phyloP scores from a whole-genome alignment of 2,113 vertebrate genomes.

The Mus spicilegus region DNA sequence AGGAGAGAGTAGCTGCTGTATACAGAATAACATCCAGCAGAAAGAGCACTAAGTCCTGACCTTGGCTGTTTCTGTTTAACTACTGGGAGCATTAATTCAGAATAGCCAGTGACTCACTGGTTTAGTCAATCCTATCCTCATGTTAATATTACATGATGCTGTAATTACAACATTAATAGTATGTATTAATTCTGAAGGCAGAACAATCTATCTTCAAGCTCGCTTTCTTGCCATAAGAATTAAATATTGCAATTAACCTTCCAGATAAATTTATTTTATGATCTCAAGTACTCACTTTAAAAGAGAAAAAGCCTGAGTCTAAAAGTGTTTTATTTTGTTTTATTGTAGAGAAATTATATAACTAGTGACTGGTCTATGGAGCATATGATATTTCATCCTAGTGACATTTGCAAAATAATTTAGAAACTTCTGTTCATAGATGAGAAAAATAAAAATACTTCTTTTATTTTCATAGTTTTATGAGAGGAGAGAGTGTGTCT shows the following conservation, averaged over 20 bases:
- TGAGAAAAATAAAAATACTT: background rate
- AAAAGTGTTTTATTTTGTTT: background rate
- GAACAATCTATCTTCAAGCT: background rate
- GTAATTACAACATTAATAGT: background rate
- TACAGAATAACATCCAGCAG: conserved; percentile 53
- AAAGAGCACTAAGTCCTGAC: conserved; percentile 62
- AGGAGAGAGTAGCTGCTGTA: conserved; percentile 42
- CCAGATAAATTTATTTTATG: conserved; percentile 40
- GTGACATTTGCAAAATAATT: background rate
- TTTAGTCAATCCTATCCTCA: conserved; percentile 43
- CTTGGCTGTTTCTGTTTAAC: conserved; percentile 69
- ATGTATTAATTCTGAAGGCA: conserved; percentile 61
- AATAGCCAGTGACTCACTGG: conserved; percentile 59
- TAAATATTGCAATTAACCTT: background rate
- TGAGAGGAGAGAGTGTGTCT: background rate
- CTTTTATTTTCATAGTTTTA: background rate
- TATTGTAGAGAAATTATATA: conserved; percentile 4
- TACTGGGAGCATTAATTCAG: conserved; percentile 65
- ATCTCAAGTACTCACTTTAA: conserved; percentile 7
- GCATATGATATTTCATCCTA: background rate
- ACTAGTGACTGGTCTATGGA: background rate
- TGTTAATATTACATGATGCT: background rate
- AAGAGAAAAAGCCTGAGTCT: background rate
- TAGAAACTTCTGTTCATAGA: background rate
- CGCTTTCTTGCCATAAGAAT: background rate